phyloP scores from a whole-genome alignment of 2,797 vertebrate species.

The Gadopsis bispinosus region DNA sequence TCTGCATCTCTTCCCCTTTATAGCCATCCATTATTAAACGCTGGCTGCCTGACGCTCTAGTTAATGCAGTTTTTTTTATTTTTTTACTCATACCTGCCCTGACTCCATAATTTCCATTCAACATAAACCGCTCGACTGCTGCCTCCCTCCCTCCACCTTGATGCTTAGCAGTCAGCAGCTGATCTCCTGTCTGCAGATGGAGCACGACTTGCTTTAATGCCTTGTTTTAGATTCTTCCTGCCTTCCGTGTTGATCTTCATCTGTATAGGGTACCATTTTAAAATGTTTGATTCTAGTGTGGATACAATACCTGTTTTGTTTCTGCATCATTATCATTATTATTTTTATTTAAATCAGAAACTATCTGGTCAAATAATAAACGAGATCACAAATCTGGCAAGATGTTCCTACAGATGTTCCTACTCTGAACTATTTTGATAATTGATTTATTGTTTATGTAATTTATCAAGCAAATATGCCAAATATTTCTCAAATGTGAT shows the following conservation, averaged over 20 bases:
- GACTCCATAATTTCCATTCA: slow-evolving; percentile 22
- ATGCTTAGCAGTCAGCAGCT: slow-evolving; percentile 57
- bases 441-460: background rate
- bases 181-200: slow-evolving; percentile 31
- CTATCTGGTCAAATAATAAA: background rate
- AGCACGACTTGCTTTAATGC: slow-evolving; percentile 15
- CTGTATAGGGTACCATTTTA: background rate
- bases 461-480: background rate
- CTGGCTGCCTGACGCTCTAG: slow-evolving; percentile 17
- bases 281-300: background rate
- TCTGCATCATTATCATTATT: background rate
- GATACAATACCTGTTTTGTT: background rate
- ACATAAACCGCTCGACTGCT: slow-evolving; percentile 16
- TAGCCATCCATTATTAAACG: slow-evolving; percentile 59
- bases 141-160: slow-evolving; percentile 18
- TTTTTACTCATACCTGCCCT: slow-evolving; percentile 26
- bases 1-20: slow-evolving; percentile 1
- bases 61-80: slow-evolving; percentile 18
- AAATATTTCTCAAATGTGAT: background rate
- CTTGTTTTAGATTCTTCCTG: slow-evolving; percentile 18
- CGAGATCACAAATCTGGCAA: background rate
- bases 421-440: background rate
- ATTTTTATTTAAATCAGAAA: background rate
- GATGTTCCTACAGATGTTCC: too few species aligned
- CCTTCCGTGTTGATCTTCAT: background rate